Evolutionary conservation across 2,113 vertebrate genomes (phyloP).

Genomic region (Micronycteris hirsuta): DNA sequence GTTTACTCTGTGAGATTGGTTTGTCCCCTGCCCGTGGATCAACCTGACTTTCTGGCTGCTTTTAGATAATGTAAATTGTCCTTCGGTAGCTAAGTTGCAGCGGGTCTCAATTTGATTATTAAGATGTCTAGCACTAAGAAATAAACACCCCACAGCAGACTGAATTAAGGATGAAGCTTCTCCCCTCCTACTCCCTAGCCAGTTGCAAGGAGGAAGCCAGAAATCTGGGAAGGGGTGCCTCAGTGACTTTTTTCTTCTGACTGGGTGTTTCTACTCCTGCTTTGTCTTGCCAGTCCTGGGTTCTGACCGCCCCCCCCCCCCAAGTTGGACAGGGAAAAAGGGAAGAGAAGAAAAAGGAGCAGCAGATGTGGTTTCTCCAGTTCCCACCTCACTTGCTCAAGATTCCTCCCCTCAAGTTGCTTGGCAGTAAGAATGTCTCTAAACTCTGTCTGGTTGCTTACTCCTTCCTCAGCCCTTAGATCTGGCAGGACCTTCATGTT

Average conservation of each 20-base stretch:
- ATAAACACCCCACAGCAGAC: neutral
- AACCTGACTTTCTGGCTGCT: neutral
- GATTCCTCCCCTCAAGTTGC: neutral
- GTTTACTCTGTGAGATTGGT: neutral
- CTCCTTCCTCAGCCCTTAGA: neutral
- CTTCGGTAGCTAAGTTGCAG: neutral
- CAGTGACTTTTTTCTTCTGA: neutral
- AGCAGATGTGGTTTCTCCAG: neutral
- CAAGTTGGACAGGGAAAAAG: neutral
- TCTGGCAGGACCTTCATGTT: neutral
- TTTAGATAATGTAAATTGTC: neutral
- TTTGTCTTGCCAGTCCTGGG: neutral
- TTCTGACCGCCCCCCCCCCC: neutral
- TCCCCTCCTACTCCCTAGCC: neutral
- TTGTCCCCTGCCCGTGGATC: neutral
- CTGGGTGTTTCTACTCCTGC: neutral
- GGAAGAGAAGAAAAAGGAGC: neutral
- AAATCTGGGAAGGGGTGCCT: neutral
- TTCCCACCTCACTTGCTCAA: neutral
- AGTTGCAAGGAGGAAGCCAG: neutral
- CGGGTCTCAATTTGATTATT: neutral
- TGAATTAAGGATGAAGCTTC: neutral
- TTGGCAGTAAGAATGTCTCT: neutral
- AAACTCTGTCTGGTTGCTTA: neutral
- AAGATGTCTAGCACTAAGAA: neutral